Evolutionary conservation across 2,888 invertebrate genomes (phyloP).

Genomic region (Drosophila mercatorum): DNA sequence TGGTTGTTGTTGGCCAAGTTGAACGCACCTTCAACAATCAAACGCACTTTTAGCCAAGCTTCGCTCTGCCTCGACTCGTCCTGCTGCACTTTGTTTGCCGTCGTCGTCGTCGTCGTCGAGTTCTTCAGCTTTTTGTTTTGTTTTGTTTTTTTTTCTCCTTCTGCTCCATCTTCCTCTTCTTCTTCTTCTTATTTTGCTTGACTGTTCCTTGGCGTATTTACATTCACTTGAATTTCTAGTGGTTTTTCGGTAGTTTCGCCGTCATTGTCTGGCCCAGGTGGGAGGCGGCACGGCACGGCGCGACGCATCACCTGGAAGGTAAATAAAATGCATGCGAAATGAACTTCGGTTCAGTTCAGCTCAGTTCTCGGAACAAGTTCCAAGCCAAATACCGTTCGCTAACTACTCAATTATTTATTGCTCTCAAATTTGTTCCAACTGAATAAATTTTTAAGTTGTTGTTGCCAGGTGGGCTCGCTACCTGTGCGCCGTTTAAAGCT

Average conservation of each 20-base stretch:
- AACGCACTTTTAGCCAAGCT: constrained; percentile 38
- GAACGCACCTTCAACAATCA: constrained; percentile 44
- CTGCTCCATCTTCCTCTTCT: not conserved
- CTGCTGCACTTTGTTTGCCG: constrained; percentile 20
- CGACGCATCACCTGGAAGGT: constrained; percentile 24
- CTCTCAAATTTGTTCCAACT: constrained; percentile 8
- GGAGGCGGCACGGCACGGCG: constrained; percentile 15
- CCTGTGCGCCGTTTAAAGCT: not conserved
- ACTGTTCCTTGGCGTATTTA: constrained; percentile 44
- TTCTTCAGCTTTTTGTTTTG: constrained; percentile 16
- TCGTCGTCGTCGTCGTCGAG: constrained; percentile 1
- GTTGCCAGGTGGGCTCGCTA: not conserved
- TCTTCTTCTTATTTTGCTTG: not conserved
- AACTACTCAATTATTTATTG: constrained; percentile 35
- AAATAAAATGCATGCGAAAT: constrained; percentile 31
- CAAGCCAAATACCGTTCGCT: constrained; percentile 1
- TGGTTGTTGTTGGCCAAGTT: constrained; percentile 43
- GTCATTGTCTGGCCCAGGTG: constrained; percentile 48
- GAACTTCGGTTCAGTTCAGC: constrained; percentile 22
- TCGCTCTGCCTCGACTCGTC: constrained; percentile 27
- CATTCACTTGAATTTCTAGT: constrained; percentile 50
- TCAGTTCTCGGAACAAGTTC: constrained; percentile 27
- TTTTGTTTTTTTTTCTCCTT: not conserved
- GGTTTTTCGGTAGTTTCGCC: constrained; percentile 51
- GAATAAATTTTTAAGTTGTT: not conserved